Evolutionary conservation across 1,140 invertebrate species (phyloP).

Genomic region (Asobara japonica): DNA sequence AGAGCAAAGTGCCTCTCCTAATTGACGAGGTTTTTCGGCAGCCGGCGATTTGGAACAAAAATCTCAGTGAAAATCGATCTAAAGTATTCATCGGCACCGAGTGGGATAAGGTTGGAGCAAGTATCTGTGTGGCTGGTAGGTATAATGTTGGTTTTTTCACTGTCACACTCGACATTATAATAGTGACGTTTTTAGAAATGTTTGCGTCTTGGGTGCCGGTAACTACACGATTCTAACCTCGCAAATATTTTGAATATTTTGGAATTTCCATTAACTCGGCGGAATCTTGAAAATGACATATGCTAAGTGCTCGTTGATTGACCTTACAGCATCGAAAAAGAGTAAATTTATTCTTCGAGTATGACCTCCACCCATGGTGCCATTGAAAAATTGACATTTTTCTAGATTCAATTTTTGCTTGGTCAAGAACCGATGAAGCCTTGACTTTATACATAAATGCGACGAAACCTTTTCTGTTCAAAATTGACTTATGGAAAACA

Average conservation of each 20-base stretch:
- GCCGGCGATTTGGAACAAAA: neutral
- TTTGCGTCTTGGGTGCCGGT: neutral
- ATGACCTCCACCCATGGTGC: no score
- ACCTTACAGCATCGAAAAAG: no score
- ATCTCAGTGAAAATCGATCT: neutral
- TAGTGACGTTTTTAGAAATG: neutral
- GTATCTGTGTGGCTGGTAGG: neutral
- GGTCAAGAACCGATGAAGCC: no score
- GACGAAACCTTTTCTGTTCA: no score
- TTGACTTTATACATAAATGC: no score
- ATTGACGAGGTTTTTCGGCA: neutral
- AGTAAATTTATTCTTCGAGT: no score
- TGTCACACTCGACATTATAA: neutral
- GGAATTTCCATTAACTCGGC: no score
- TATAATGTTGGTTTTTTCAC: constrained; percentile 4
- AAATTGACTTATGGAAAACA: no score
- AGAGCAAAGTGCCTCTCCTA: neutral
- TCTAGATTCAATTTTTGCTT: no score
- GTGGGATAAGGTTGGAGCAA: neutral
- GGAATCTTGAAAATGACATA: no score
- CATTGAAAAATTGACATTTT: no score
- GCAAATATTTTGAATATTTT: neutral
- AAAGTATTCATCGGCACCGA: neutral
- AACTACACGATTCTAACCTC: neutral
- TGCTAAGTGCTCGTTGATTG: no score